Evolutionary conservation across 2,113 vertebrate species (phyloP).

Genomic region (Vidua chalybeata): DNA sequence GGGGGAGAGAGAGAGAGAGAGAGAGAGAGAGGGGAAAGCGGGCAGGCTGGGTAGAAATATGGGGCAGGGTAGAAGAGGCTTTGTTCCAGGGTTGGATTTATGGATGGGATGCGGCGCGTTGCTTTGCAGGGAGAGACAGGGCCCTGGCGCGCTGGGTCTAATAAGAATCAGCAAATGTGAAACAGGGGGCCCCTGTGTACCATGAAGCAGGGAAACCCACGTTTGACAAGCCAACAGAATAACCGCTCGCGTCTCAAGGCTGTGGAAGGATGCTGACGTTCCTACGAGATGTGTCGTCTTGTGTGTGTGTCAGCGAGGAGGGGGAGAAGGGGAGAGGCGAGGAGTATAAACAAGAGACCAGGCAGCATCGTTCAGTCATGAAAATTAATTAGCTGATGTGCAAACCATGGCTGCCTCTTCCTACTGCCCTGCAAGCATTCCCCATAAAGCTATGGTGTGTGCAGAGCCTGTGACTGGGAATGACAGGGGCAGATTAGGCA

Average conservation of each 20-base stretch:
- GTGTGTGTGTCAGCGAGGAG: conserved; percentile 49
- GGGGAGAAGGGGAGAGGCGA: conserved; percentile 8
- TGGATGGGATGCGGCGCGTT: conserved; percentile 55
- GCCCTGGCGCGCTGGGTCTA: conserved; percentile 53
- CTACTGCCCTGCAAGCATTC: conserved; percentile 44
- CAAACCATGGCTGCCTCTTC: conserved; percentile 53
- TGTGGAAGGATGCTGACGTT: conserved; percentile 56
- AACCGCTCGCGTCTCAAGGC: conserved; percentile 38
- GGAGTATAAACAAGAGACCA: conserved; percentile 59
- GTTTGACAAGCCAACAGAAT: conserved; percentile 62
- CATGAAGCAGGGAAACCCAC: conserved; percentile 58
- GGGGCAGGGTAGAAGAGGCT: conserved; percentile 66
- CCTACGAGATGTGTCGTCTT: conserved; percentile 36
- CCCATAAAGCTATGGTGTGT: conserved; percentile 20
- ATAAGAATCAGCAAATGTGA: conserved; percentile 66
- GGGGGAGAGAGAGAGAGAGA: conserved; percentile 25
- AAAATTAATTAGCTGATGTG: conserved; percentile 66
- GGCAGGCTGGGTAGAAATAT: conserved; percentile 69
- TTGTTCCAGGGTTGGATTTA: conserved; percentile 69
- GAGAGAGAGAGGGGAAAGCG: conserved; percentile 35
- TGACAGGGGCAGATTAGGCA: conserved; percentile 58
- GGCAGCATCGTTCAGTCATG: conserved; percentile 57
- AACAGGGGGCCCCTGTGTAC: conserved; percentile 65
- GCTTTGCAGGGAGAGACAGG: conserved; percentile 57
- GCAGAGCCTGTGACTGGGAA: conserved; percentile 56